Percentiles rank a stretch among this genome's conserved stretches.
Conservation (phyloP, 2,113 vertebrate genomes). For the Xenopus laevis region DNA sequence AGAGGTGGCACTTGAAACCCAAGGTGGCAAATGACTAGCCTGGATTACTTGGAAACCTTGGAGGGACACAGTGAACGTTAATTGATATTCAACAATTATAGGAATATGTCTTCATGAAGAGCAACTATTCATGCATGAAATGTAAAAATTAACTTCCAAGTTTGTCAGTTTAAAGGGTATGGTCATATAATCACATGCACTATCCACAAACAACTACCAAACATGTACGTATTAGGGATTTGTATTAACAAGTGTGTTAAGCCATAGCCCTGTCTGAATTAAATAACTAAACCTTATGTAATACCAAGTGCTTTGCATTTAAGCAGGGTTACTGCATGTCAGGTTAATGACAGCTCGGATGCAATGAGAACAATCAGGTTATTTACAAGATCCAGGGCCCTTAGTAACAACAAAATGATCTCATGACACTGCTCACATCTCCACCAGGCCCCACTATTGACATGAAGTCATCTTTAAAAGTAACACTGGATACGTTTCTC, state of each 20-base stretch:
- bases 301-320: slow-evolving; percentile 31
- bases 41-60: background rate
- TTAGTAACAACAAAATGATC: slow-evolving; percentile 26
- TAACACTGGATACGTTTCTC: slow-evolving; percentile 17
- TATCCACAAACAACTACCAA: no score
- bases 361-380: slow-evolving; percentile 41
- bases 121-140: no score
- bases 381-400: slow-evolving; percentile 19
- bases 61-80: background rate
- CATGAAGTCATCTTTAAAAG: slow-evolving; percentile 37
- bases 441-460: slow-evolving; percentile 18
- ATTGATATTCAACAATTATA: background rate
- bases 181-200: no score
- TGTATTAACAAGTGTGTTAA: background rate
- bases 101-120: no score
- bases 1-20: background rate
- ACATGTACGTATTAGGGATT: no score
- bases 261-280: background rate
- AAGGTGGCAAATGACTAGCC: background rate
- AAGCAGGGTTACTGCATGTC: slow-evolving; percentile 41
- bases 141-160: no score
- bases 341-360: slow-evolving; percentile 39
- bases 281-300: slow-evolving; percentile 15
- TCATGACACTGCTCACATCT: slow-evolving; percentile 25
- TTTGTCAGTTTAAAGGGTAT: no score